phyloP scores from a whole-genome alignment of 2,797 vertebrate genomes.

The Phataginus tetradactyla region DNA sequence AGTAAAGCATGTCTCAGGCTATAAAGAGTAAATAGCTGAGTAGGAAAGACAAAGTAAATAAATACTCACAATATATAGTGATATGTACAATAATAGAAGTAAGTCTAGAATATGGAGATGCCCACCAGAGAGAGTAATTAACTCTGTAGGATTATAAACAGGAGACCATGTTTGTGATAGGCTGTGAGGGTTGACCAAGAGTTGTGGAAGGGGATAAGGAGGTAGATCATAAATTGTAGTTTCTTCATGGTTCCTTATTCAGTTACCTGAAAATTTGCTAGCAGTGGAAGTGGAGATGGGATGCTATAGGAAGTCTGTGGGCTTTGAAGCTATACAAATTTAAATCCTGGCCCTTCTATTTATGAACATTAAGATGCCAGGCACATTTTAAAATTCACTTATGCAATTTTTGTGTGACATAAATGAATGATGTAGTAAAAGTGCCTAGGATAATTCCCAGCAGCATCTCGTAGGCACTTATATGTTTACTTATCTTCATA shows the following conservation, averaged over 20 bases:
- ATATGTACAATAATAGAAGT: not conserved
- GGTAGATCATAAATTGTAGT: not conserved
- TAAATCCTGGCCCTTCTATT: not conserved
- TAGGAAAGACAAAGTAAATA: not conserved
- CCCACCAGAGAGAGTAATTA: not conserved
- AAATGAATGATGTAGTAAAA: slow-evolving; percentile 11
- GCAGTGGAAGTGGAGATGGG: not conserved
- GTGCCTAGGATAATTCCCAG: not conserved
- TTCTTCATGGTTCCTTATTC: not conserved
- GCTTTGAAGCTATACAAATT: not conserved
- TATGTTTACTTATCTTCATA: slow-evolving; percentile 10
- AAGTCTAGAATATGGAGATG: not conserved
- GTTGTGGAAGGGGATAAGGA: not conserved
- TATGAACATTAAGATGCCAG: not conserved
- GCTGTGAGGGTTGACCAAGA: not conserved
- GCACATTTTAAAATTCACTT: not conserved
- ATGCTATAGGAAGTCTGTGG: not conserved
- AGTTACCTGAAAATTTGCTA: not conserved
- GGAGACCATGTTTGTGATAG: not conserved
- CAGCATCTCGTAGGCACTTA: not conserved
- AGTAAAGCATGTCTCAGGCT: not conserved
- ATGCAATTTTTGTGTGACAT: not conserved
- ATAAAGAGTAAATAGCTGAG: not conserved
- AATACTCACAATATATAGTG: not conserved
- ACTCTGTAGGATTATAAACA: not conserved